Base-by-base conservation (phyloP, 1,140 invertebrate genomes). In the Phymastichus coffea region DNA sequence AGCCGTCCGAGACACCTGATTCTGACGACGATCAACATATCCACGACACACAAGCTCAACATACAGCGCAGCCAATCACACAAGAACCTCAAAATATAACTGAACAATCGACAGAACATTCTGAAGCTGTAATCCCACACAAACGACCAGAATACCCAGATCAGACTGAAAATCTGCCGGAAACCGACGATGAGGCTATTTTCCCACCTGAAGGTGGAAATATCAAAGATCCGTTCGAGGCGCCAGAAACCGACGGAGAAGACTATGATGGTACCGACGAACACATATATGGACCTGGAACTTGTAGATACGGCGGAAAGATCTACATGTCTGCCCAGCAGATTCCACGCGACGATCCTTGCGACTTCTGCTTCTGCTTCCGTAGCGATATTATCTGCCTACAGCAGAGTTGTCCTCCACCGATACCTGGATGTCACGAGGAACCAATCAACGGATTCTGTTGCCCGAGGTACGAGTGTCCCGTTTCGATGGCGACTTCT, bases 301-400 rank as follows among this genome's bases (percentile, higher is more conserved):
- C 92, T 30, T 96, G 94, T 72, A 82, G 93, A 65, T 95, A 93
- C 70, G 91, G 92, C 44, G 92, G 93, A 65, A 93, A 93, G 78
- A 87, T 95, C 33, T 96, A 93, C 71, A 91, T 95, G 28, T 95
- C 93, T 1, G 94, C 94, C 4, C 93, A 96, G 80, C 94, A 97
- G 81, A 95, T 97, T 63, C 93, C 93, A 19, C 82, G 93, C 66
- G 91, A 94, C 60, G 92, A 97, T 81, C 92, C 94, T 25, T 97
- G 94, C 73, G 93, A 96, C 72, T 97, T 96, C 82, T 97, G 94
- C 78, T 97, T 97, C 87, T 97, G 94, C 83, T 97, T 96, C 83
- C 85, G 94, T 77, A 93, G 93, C 72, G 94, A 96, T 71, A 95
- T 97, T 63, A 96, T 97, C 65, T 97, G 94, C 69, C 80, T 97